Evolutionary conservation across 1,140 invertebrate genomes (phyloP), one percentile per base, ranked within the genome.

Genomic region (Pseudomyrmex cubaensis): DNA sequence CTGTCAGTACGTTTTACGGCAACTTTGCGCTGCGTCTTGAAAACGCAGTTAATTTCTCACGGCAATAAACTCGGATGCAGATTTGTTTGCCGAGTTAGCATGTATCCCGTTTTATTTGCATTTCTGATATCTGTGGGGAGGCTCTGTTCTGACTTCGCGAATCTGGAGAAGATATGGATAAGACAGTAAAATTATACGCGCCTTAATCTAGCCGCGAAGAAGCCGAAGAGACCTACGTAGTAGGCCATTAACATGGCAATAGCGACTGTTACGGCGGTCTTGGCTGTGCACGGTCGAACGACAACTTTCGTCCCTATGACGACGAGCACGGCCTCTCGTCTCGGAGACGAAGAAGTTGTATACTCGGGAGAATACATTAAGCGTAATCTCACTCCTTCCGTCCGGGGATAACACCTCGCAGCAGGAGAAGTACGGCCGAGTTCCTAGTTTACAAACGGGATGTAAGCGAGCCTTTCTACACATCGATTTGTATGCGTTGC

Each of bases 241-340:
- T 50, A n/a, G 66, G 59, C 75, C 59, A 87, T 88, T 85, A 88
- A 88, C 86, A 88, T 87, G 70, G 85, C 86, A 87, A 87, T 87
- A 83, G 85, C 72, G 75, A 83, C 85, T 87, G 85, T 88, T 88
- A 88, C 82, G 85, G 63, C 59, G 56, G 69, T 54, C 63, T 35
- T 35, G 35, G 35, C 25, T 61, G 70, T 48, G 70, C 59, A 75
- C 56, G 82, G 61, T 44, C 74, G 75, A 80, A 84, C 74, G 82
- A 80, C 75, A 88, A 88, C 82, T 87, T 9, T 84, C 77, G 86
- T 85, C 54, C 70, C 69, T 62, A 1, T 7, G 82, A 80, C 82
- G 69, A 87, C 82, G 74, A 83, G 73, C 67, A 82, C 50, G 50
- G 80, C 69, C 75, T 74, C 48, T 35, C 35, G 35, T 35, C 35